These are phyloP conservation scores for Iguana delicatissima DNA, from an alignment of 2,797 vertebrate species.

Conservation along the genomic window DNA sequence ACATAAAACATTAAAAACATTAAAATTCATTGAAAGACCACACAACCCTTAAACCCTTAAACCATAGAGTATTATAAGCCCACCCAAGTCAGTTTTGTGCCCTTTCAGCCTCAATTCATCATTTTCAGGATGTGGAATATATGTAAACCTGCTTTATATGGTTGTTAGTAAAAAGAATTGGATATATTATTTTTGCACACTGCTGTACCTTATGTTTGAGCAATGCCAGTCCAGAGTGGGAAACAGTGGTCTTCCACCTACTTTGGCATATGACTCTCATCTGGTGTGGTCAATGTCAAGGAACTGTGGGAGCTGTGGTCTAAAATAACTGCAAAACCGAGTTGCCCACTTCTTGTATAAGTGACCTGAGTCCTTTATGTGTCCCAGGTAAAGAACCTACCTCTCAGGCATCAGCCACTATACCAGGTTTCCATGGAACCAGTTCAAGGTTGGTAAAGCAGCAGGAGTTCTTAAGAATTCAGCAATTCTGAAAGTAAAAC, in stretches of 20 bases:
- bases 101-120: background rate
- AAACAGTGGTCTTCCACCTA: background rate
- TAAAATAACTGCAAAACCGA: background rate
- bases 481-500: constrained; percentile 15
- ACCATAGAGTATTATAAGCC: too few relatives aligned
- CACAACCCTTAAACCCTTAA: too few relatives aligned
- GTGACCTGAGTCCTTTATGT: background rate
- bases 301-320: background rate
- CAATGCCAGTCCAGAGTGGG: too few relatives aligned
- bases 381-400: background rate
- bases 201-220: too few relatives aligned
- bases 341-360: background rate
- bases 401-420: background rate
- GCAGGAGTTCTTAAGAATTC: constrained; percentile 3
- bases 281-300: background rate
- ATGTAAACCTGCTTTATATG: background rate
- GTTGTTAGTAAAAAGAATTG: background rate
- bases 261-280: background rate
- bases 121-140: background rate
- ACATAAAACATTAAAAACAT: too few relatives aligned
- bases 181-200: too few relatives aligned
- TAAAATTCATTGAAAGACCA: too few relatives aligned
- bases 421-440: background rate
- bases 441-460: background rate
- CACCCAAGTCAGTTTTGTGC: too few relatives aligned